These are phyloP conservation scores for Rutpela maculata DNA, from an alignment of 2,888 invertebrate genomes.

Conservation along the genomic window DNA sequence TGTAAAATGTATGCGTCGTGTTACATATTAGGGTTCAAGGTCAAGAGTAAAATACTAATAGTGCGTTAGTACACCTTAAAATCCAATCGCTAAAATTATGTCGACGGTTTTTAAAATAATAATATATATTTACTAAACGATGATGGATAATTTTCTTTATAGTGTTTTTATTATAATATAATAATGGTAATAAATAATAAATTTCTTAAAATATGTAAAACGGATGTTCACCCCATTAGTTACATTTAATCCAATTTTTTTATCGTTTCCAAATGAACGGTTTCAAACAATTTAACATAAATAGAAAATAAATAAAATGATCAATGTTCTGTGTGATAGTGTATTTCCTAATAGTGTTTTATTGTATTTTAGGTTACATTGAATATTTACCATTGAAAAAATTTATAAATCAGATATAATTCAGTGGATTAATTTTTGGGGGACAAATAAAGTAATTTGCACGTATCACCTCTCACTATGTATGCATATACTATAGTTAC, in stretches of 20 bases:
- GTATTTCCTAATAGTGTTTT: neutral
- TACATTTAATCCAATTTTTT: neutral
- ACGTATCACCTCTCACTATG: too few relatives aligned
- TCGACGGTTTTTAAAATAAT: neutral
- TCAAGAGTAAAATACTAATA: slow-evolving; percentile 8
- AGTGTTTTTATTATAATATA: neutral
- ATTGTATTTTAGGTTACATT: neutral
- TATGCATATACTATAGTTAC: too few relatives aligned
- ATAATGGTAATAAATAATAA: neutral
- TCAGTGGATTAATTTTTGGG: neutral
- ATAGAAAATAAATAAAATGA: neutral
- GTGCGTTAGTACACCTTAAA: neutral
- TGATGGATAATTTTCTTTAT: too few relatives aligned
- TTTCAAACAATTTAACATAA: neutral
- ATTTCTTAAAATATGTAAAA: neutral
- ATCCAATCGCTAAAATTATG: neutral
- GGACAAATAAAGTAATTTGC: neutral
- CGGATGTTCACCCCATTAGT: neutral
- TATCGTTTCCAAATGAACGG: neutral
- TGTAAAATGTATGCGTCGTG: slow-evolving; percentile 17
- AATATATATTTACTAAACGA: neutral
- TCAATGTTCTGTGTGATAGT: neutral
- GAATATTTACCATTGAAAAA: neutral
- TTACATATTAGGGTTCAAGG: slow-evolving; percentile 33
- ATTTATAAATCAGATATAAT: neutral